phyloP scores from a whole-genome alignment of 2,797 vertebrate genomes.

The Gouania willdenowi region DNA sequence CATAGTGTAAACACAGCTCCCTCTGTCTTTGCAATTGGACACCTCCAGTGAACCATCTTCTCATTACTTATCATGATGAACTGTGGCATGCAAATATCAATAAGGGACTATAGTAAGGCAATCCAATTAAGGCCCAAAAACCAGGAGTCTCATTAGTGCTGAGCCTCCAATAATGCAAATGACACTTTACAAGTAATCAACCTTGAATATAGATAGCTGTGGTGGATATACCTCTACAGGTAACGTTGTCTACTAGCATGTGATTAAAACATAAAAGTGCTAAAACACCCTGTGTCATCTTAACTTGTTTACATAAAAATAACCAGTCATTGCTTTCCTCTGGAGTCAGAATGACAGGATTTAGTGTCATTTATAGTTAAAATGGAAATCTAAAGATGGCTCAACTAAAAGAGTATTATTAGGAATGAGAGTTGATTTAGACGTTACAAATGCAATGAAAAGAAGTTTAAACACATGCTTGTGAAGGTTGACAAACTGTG shows the following conservation, averaged over 20 bases:
- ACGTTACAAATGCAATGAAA: no score
- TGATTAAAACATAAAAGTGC: no score
- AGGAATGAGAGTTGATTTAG: no score
- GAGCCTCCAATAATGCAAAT: constrained; percentile 80
- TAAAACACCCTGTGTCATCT: no score
- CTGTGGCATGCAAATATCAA: constrained; percentile 80
- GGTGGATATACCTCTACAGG: constrained; percentile 59
- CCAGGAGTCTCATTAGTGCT: constrained; percentile 76
- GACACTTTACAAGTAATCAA: constrained; percentile 66
- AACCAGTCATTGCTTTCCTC: no score
- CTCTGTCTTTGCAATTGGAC: constrained; percentile 64
- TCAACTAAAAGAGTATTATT: no score
- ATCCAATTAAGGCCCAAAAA: constrained; percentile 81
- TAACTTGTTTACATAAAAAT: no score
- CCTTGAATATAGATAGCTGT: constrained; percentile 74
- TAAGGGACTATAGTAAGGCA: constrained; percentile 77
- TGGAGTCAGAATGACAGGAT: no score
- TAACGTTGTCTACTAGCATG: constrained; percentile 50
- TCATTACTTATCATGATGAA: constrained; percentile 84
- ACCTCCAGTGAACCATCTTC: constrained; percentile 78
- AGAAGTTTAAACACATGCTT: no score
- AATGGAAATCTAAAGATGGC: no score
- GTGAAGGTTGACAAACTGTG: no score
- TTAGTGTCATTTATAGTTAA: no score
- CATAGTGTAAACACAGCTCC: constrained; percentile 36